Conservation (phyloP, 2,797 vertebrate genomes). For the Oceanodroma leucorhoa region DNA sequence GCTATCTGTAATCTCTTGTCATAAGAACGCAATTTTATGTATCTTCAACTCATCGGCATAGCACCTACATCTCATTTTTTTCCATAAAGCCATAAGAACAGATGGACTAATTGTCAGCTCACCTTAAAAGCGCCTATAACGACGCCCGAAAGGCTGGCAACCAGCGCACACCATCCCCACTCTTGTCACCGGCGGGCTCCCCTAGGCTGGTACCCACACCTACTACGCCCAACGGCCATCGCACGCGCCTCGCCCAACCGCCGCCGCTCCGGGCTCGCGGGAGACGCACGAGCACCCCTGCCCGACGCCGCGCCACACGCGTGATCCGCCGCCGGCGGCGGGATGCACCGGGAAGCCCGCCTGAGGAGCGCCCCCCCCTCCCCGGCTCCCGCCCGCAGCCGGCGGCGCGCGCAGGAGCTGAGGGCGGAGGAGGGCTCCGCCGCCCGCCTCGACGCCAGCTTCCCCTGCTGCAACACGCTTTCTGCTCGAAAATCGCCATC, state of each 20-base stretch:
- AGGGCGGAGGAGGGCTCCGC: not conserved
- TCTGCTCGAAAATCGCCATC: not conserved
- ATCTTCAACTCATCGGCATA: not conserved
- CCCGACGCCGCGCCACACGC: not conserved
- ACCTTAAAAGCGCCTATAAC: rapidly evolving
- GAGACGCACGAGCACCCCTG: not conserved
- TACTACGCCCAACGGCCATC: not conserved
- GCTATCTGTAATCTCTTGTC: not conserved
- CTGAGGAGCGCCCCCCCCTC: not conserved
- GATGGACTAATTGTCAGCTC: not conserved
- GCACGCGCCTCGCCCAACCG: not conserved
- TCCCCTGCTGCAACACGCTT: not conserved
- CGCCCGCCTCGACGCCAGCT: constrained; percentile 8
- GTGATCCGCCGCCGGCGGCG: not conserved
- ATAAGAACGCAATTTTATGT: not conserved
- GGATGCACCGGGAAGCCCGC: not conserved
- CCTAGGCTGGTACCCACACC: too few relatives aligned
- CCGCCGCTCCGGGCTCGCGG: not conserved
- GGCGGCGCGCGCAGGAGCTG: not conserved
- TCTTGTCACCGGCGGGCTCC: too few relatives aligned
- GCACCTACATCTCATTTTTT: not conserved
- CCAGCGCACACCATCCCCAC: not conserved
- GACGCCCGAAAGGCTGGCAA: rapidly evolving
- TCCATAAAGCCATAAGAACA: not conserved
- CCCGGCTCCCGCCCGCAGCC: not conserved